Base-by-base conservation (phyloP, 2,888 invertebrate species). In the Drosophila glabriapex region DNA sequence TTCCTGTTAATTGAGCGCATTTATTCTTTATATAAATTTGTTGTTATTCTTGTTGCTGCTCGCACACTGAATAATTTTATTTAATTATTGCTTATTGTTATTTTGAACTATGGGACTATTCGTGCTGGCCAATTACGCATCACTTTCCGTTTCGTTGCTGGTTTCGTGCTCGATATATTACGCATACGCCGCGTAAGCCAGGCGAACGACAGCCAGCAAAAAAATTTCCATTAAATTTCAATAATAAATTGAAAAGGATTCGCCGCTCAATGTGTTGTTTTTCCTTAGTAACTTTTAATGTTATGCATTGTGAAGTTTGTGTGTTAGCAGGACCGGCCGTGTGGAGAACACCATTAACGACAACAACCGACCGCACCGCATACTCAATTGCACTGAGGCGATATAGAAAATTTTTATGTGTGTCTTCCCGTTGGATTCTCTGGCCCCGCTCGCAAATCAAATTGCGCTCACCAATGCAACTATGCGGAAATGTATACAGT, bases 381-480 rank as follows among this genome's bases (percentile, higher is more conserved):
- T 91, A 82, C 83, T 85, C 84, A 83, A 91, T 81, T 91, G 90
- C 90, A 91, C 89, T 92, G 80, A 43, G 55, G 50, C 73, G 56
- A 52, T 70, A 68, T 65, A 61, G 68, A 55, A 67, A 69, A 56
- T 50, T 52, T 73, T 53, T 72, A 50, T 55, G 43, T 67, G 61
- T 64, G 56, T 78, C 75, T 73, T 76, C 76, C 81, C 78, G 81
- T 78, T 81, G 76, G 74, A 81, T 70, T 73, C 77, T 66, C 72
- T 54, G 63, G 56, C 58, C n/a, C 14, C 68, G 76, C 68, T 73
- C 70, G 54, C 55, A 52, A 56, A 39, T 73, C 53, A 61, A 73
- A 50, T 75, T 59, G 63, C 60, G 61, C 73, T 68, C 75, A 56
- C 58, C 65, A 60, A 52, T 68, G 71, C 76, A 78, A 50, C 73